Evolutionary conservation across 2,113 vertebrate genomes (phyloP).

Genomic region (Monopterus albus): DNA sequence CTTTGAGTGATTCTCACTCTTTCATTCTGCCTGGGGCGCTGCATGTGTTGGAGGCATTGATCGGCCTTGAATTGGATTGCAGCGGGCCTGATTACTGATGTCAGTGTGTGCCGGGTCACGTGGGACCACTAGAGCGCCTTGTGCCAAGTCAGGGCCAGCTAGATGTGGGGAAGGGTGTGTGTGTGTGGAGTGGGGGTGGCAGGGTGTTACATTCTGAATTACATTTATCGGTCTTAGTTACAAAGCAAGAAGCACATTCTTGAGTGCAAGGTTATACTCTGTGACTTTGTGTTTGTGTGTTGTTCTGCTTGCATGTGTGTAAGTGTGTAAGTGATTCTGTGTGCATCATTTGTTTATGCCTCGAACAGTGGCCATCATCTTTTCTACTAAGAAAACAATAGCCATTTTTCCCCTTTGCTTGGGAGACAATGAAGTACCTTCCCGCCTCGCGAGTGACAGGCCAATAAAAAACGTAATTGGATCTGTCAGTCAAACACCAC

Average conservation of each 20-base stretch:
- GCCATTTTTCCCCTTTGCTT: constrained; percentile 70
- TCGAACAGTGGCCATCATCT: constrained; percentile 74
- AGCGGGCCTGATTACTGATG: constrained; percentile 77
- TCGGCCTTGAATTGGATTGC: constrained; percentile 79
- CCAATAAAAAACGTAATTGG: constrained; percentile 85
- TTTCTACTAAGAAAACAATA: constrained; percentile 75
- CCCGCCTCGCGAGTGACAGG: constrained; percentile 74
- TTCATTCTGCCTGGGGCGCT: constrained; percentile 58
- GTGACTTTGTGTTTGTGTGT: constrained; percentile 11
- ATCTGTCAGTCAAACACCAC: constrained; percentile 79
- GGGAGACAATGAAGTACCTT: constrained; percentile 82
- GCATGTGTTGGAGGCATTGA: constrained; percentile 76
- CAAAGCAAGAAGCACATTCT: constrained; percentile 4
- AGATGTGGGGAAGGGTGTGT: neutral
- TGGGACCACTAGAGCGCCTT: constrained; percentile 63
- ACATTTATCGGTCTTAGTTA: constrained; percentile 69
- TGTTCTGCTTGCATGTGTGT: neutral
- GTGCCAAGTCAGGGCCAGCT: constrained; percentile 55
- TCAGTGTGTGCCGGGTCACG: constrained; percentile 69
- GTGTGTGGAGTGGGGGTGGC: neutral
- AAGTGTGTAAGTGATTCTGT: constrained; percentile 54
- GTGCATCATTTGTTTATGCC: constrained; percentile 72
- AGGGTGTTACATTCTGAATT: constrained; percentile 41
- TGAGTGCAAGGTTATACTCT: constrained; percentile 32
- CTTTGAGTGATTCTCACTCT: constrained; percentile 63